Conservation (phyloP, 2,797 vertebrate genomes). For the Acipenser ruthenus region DNA sequence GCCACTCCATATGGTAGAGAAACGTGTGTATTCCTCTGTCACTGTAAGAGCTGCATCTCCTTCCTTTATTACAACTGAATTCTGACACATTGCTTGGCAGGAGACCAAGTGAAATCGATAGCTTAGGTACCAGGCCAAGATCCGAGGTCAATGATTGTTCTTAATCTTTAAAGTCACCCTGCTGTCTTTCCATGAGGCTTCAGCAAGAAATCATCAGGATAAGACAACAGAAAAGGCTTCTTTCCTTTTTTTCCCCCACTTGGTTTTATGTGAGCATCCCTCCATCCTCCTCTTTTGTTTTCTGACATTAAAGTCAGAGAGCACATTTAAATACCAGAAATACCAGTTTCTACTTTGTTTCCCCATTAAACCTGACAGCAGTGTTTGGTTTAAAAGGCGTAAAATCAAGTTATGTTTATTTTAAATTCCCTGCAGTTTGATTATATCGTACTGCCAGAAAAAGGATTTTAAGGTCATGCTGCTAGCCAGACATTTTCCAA, state of each 20-base stretch:
- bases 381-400: not conserved
- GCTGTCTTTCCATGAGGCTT: not conserved
- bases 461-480: not conserved
- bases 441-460: not conserved
- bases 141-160: constrained; percentile 54
- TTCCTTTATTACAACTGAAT: constrained; percentile 73
- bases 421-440: constrained; percentile 2
- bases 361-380: not conserved
- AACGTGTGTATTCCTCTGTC: constrained; percentile 65
- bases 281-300: not conserved
- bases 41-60: constrained; percentile 69
- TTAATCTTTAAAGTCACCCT: constrained; percentile 19
- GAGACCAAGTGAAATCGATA: constrained; percentile 70
- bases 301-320: not conserved
- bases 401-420: not conserved
- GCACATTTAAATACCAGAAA: not conserved
- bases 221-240: not conserved
- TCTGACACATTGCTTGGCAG: constrained; percentile 61
- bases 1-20: constrained; percentile 61
- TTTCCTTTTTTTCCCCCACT: not conserved
- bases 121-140: constrained; percentile 67
- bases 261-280: not conserved
- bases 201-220: not conserved
- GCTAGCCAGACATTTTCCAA: not conserved
- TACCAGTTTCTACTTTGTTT: not conserved